These are phyloP conservation scores for Pollachius pollachius DNA, from an alignment of 2,113 vertebrate genomes.

Conservation along the genomic window DNA sequence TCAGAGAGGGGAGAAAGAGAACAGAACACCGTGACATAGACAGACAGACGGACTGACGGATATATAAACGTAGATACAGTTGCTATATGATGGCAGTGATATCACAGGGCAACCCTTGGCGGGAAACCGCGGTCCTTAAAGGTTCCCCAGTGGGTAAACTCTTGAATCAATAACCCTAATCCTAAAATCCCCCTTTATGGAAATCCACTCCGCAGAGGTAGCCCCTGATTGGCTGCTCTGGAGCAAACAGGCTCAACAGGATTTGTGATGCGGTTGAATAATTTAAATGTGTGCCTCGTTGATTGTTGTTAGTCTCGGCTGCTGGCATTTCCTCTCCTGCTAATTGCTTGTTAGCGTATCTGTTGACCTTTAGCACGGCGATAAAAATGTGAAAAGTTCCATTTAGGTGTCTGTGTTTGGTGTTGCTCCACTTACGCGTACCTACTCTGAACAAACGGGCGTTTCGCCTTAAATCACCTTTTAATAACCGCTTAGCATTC, in stretches of 20 bases:
- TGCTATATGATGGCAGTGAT: too few species aligned
- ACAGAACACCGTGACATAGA: not conserved
- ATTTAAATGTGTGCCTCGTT: constrained; percentile 41
- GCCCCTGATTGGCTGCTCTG: constrained; percentile 31
- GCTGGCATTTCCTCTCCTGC: constrained; percentile 39
- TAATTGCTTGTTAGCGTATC: constrained; percentile 53
- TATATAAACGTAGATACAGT: not conserved
- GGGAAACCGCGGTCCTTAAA: not conserved
- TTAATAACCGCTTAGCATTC: not conserved
- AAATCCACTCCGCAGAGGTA: constrained; percentile 42
- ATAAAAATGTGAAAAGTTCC: constrained; percentile 19
- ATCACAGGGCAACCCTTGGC: not conserved
- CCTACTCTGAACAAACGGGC: not conserved
- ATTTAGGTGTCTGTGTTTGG: not conserved
- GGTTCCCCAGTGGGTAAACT: not conserved
- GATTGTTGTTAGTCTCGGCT: constrained; percentile 18
- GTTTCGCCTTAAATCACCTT: not conserved
- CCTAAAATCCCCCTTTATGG: constrained; percentile 4
- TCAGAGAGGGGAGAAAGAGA: too few species aligned
- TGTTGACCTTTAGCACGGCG: constrained; percentile 44
- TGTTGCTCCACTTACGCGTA: not conserved
- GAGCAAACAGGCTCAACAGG: constrained; percentile 21
- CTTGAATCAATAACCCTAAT: constrained; percentile 37
- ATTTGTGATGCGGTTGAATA: constrained; percentile 43
- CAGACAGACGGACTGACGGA: not conserved